Evolutionary conservation across 2,888 invertebrate genomes (phyloP).

Genomic region (Gastracanthus pulcherrimus): DNA sequence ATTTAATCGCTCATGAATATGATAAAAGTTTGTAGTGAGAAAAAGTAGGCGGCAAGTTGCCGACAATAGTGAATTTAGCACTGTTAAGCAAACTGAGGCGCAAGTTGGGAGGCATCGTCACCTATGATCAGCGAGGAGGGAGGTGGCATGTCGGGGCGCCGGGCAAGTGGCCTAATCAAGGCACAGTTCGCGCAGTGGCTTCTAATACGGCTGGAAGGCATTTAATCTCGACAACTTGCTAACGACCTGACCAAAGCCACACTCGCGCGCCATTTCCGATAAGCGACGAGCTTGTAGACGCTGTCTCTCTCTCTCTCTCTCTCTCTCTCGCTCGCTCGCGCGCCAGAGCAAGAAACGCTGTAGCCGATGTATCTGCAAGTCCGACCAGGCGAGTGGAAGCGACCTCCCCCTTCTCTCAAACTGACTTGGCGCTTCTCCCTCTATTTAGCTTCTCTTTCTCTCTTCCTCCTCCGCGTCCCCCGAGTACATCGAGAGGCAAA

Average conservation of each 20-base stretch:
- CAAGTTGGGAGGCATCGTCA: conserved; percentile 46
- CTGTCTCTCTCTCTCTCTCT: conserved; percentile 50
- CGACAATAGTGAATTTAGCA: conserved; percentile 18
- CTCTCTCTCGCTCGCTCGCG: no score
- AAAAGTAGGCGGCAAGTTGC: background rate
- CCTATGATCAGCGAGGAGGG: conserved; percentile 44
- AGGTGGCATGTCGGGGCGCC: background rate
- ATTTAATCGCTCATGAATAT: background rate
- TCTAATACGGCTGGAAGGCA: conserved; percentile 75
- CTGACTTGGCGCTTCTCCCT: background rate
- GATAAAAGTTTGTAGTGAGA: background rate
- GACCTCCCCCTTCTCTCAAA: background rate
- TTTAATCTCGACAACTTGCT: conserved; percentile 77
- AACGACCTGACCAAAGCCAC: conserved; percentile 76
- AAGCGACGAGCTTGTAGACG: conserved; percentile 66
- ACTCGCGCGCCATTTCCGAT: conserved; percentile 71
- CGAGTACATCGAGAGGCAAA: conserved; percentile 37
- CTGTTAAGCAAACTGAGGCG: conserved; percentile 17
- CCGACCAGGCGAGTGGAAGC: conserved; percentile 57
- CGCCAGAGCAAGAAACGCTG: conserved; percentile 69
- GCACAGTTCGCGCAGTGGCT: conserved; percentile 67
- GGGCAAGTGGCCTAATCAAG: conserved; percentile 69
- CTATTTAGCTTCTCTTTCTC: conserved; percentile 9
- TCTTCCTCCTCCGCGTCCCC: conserved; percentile 15
- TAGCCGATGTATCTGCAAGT: conserved; percentile 65